These are phyloP conservation scores for Mystacides longicornis DNA, from an alignment of 2,888 invertebrate species.

Conservation along the genomic window DNA sequence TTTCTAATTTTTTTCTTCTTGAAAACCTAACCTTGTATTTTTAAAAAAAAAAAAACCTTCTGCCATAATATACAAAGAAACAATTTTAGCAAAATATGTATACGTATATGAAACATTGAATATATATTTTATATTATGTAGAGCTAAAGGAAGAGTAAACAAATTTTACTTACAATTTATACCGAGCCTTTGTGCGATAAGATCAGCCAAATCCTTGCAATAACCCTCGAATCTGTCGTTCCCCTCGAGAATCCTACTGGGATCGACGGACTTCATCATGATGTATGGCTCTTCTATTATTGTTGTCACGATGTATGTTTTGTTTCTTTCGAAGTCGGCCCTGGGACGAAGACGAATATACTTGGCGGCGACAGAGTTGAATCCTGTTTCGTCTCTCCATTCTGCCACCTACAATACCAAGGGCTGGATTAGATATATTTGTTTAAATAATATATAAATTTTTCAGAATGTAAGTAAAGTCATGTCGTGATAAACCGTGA, in stretches of 20 bases:
- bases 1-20: too few relatives aligned
- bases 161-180: conserved; percentile 80
- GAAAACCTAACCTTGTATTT: too few relatives aligned
- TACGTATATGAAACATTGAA: too few relatives aligned
- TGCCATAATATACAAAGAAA: too few relatives aligned
- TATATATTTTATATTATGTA: too few relatives aligned
- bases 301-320: conserved; percentile 81
- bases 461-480: too few relatives aligned
- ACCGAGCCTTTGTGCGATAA: conserved; percentile 70
- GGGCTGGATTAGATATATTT: too few relatives aligned
- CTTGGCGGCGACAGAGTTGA: conserved; percentile 67
- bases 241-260: conserved; percentile 56
- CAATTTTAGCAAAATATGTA: too few relatives aligned
- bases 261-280: conserved; percentile 63
- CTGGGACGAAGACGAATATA: conserved; percentile 65
- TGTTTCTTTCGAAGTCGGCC: conserved; percentile 68
- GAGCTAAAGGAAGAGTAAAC: too few relatives aligned
- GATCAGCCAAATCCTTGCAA: conserved; percentile 83
- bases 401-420: conserved; percentile 75
- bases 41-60: too few relatives aligned
- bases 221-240: conserved; percentile 84
- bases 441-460: too few relatives aligned
- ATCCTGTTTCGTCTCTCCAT: conserved; percentile 76
- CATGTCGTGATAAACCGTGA: too few relatives aligned
- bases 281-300: conserved; percentile 85